Evolutionary conservation across 2,888 invertebrate genomes (phyloP).

Genomic region (Chorisops tibialis): DNA sequence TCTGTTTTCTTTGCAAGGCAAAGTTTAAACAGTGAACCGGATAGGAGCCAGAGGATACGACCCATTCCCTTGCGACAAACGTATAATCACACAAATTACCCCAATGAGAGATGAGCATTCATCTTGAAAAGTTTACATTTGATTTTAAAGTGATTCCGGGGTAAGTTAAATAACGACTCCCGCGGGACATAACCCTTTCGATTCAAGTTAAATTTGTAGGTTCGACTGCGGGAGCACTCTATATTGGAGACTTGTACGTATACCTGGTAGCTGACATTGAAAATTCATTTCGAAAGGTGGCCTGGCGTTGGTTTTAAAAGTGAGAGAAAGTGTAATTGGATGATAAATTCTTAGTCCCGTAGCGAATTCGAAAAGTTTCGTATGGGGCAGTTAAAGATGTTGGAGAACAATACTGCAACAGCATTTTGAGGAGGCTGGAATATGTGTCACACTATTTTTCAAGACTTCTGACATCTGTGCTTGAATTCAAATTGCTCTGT

Average conservation of each 20-base stretch:
- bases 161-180: slow-evolving; percentile 25
- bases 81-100: slow-evolving; percentile 34
- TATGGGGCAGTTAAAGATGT: too few species aligned
- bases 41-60: background rate
- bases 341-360: slow-evolving; percentile 10
- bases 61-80: background rate
- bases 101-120: slow-evolving; percentile 34
- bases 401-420: too few species aligned
- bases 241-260: too few species aligned
- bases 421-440: too few species aligned
- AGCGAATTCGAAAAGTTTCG: background rate
- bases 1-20: slow-evolving; percentile 15
- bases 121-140: slow-evolving; percentile 33
- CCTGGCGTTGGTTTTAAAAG: background rate
- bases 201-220: slow-evolving; percentile 15
- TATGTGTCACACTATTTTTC: too few species aligned
- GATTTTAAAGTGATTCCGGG: slow-evolving; percentile 33
- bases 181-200: slow-evolving; percentile 27
- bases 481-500: too few species aligned
- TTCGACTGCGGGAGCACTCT: too few species aligned
- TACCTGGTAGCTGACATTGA: too few species aligned
- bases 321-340: slow-evolving; percentile 18
- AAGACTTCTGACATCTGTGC: too few species aligned
- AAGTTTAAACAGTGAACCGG: slow-evolving; percentile 28
- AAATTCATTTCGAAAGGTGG: slow-evolving; percentile 2